Evolutionary conservation across 2,797 vertebrate genomes (phyloP).

Genomic region (Danio kyathit): DNA sequence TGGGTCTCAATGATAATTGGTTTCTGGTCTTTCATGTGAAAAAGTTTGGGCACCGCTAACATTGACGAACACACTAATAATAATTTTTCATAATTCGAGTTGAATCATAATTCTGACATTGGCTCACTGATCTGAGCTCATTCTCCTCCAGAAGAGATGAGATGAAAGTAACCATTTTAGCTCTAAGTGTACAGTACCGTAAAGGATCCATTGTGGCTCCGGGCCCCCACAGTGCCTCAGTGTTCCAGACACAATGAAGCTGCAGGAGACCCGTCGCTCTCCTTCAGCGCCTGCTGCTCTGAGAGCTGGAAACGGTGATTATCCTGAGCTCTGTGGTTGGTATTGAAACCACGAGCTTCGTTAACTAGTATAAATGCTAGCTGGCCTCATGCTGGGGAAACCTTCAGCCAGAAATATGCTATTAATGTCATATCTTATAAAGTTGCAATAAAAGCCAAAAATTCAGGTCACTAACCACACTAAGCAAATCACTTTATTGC

Average conservation of each 20-base stretch:
- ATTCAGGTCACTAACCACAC: not conserved
- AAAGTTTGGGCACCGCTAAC: too few species aligned
- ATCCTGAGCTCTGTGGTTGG: not conserved
- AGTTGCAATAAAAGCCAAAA: too few species aligned
- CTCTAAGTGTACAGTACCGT: not conserved
- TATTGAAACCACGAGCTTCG: not conserved
- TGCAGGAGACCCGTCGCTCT: not conserved
- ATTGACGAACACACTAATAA: too few species aligned
- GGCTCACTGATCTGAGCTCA: not conserved
- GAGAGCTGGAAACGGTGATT: not conserved
- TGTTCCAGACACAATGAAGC: not conserved
- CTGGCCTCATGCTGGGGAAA: not conserved
- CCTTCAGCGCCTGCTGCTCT: not conserved
- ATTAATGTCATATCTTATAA: not conserved
- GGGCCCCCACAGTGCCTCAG: not conserved
- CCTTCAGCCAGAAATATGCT: not conserved
- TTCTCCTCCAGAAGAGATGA: not conserved
- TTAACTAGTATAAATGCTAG: constrained; percentile 1
- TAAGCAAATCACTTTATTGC: not conserved
- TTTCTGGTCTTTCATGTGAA: too few species aligned
- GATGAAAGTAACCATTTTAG: constrained; percentile 18
- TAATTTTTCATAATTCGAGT: too few species aligned
- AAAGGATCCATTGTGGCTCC: not conserved
- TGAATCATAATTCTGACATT: not conserved
- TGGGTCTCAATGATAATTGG: too few species aligned